Conservation (phyloP, 2,113 vertebrate genomes). For the Cavia aperea region DNA sequence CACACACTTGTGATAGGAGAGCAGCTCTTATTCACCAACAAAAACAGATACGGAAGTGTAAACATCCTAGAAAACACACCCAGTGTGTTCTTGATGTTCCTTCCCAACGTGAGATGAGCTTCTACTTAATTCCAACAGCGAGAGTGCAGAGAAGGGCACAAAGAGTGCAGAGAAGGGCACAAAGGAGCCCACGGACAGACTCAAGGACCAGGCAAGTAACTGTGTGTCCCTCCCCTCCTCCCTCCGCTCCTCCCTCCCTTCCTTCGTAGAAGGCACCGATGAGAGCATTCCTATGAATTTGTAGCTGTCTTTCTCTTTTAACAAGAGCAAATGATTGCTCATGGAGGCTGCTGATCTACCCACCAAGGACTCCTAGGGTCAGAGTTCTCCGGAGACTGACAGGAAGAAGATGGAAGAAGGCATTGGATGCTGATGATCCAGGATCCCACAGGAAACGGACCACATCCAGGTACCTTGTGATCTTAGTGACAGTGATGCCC, state of each 20-base stretch:
- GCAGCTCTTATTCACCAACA: neutral
- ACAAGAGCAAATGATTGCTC: neutral
- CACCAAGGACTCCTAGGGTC: neutral
- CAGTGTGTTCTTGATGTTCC: neutral
- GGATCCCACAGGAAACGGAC: neutral
- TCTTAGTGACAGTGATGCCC: neutral
- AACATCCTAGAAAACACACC: neutral
- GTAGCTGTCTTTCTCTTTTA: neutral
- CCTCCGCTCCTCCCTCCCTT: too few species aligned
- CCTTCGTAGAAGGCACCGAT: accelerated
- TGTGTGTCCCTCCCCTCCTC: neutral
- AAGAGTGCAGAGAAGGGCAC: neutral
- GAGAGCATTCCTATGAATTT: neutral
- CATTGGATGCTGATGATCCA: neutral
- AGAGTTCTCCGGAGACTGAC: neutral
- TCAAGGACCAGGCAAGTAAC: neutral
- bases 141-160: neutral
- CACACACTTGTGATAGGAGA: neutral
- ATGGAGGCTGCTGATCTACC: neutral
- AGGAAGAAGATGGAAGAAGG: neutral
- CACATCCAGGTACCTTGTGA: neutral
- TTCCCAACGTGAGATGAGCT: neutral
- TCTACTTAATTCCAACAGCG: neutral
- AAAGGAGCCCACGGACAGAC: neutral
- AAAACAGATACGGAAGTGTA: neutral